Base-by-base conservation (phyloP, 2,888 invertebrate genomes). In the Cancer borealis region DNA sequence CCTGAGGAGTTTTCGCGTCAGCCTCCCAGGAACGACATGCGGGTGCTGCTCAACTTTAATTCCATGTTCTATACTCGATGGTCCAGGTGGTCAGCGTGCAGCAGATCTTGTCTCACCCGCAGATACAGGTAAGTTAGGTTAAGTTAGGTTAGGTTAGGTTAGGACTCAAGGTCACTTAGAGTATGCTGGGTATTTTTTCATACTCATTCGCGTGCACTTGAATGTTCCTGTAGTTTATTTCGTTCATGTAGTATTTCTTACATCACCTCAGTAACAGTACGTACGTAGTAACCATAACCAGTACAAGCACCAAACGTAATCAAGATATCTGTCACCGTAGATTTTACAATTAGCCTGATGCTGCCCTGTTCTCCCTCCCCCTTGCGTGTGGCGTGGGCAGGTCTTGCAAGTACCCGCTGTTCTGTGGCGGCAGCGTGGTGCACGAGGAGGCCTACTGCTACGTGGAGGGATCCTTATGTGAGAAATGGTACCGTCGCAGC, bases 371-470 rank as follows among this genome's bases (percentile, higher is more conserved):
- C 26, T 8, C 73, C 21, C 14, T 54, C 54, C 54, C 54, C 54
- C 54, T 14, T 14, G 0, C 14, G 5, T 26, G 73, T 47, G 89
- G 47, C 47, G 39, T 49, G 84, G n/a, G 10, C 88, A 92, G 98
- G 96, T 97, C 97, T 96, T 99, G 99, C 96, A 97, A 97, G 96
- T 97, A 97, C 96, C 97, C 97, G 0, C 97, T 97, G 14, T 97
- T 98, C 96, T 99, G 99, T 96, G 98, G 98, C 1, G 97, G 97
- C 88, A 98, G 98, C 96, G 97, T 98, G 79, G 97, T 99, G 92
- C 97, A 98, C 95, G 98, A 99, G 96, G 98, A 98, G 8, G 98
- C 98, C 3, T 98, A 98, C 96, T 99, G 99, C 96, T 98, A 98
- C 96, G 97, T 98, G 84, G 98, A 98, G 96, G 98, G 98, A 92